Evolutionary conservation across 2,113 vertebrate species (phyloP), one percentile per base, ranked within the genome.

Genomic region (Phylloscopus trochilus): DNA sequence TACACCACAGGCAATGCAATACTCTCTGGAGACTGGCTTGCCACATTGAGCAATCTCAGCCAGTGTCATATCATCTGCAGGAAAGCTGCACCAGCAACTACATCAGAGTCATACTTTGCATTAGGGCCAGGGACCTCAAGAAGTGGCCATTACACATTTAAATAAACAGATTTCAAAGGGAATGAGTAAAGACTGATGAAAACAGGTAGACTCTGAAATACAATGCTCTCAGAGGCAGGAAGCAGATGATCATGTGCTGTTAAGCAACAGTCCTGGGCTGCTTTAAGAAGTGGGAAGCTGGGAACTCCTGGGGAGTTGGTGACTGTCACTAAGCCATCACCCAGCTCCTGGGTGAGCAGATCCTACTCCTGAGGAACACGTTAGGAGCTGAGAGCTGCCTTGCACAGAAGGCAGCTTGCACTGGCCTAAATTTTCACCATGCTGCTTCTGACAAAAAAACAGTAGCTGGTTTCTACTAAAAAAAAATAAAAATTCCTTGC

Each of bases 351-450:
- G 26, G 5, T 33, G 23, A 66, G 18, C 1, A 2, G 30, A 37
- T 69, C 28, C 10, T 66, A 20, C 6, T 55, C 17, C 39, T 9
- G 3, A 56, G 21, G 30, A 60, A 23, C 0, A 3, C 0, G 0
- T 21, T 14, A 67, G 63, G 44, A 87, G 7, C 63, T n/a, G 17
- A 63, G 26, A 83, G 33, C 49, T 68, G 15, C 26, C 52, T 70
- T n/a, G 9, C 16, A 39, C 13, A 62, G 15, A 51, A 27, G n/a
- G n/a, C n/a, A n/a, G n/a, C n/a, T n/a, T n/a, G 58, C 8, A 5
- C 24, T 69, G 33, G 27, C 37, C 56, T 62, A 27, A 56, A 70
- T 83, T 56, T n/a, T 41, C 15, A 22, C 26, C 1, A 0, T 47
- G 30, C 33, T 66, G 21, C 41, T 73, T 52, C 51, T 56, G 18